phyloP scores from a whole-genome alignment of 2,797 vertebrate genomes.

The Muraenolepis orangiensis region DNA sequence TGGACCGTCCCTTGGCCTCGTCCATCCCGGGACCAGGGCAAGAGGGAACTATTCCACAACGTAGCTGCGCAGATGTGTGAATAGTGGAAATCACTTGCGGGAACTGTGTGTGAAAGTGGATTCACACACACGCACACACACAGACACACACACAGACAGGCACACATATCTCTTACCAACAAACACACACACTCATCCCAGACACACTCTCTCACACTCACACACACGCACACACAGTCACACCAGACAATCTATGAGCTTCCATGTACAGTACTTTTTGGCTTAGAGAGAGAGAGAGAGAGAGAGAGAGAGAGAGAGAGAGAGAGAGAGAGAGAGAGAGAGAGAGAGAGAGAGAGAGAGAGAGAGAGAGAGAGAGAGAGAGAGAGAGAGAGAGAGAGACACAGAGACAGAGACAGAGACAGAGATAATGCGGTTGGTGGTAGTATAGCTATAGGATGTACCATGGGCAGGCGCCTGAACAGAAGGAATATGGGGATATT shows the following conservation, averaged over 20 bases:
- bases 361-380: constrained; percentile 16
- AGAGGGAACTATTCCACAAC: too few relatives aligned
- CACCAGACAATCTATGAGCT: constrained; percentile 47
- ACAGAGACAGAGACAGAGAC: constrained; percentile 15
- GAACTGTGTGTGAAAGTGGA: too few relatives aligned
- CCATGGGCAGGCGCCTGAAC: too few relatives aligned
- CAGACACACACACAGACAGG: too few relatives aligned
- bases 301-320: not conserved
- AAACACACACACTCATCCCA: not conserved
- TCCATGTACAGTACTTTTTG: constrained; percentile 36
- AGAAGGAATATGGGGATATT: not conserved
- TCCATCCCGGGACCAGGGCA: too few relatives aligned
- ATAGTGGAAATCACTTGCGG: too few relatives aligned
- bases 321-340: constrained; percentile 15
- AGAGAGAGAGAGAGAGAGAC: not conserved
- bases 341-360: not conserved
- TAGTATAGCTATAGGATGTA: too few relatives aligned
- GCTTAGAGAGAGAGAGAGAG: constrained; percentile 23
- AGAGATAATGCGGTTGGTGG: constrained; percentile 1
- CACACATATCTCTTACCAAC: too few relatives aligned
- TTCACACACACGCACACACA: too few relatives aligned
- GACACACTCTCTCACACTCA: not conserved
- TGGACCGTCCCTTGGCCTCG: too few relatives aligned
- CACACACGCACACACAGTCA: constrained; percentile 5
- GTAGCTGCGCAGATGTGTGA: too few relatives aligned